Base-by-base conservation (phyloP, 2,888 invertebrate species). In the Elysia crispata region DNA sequence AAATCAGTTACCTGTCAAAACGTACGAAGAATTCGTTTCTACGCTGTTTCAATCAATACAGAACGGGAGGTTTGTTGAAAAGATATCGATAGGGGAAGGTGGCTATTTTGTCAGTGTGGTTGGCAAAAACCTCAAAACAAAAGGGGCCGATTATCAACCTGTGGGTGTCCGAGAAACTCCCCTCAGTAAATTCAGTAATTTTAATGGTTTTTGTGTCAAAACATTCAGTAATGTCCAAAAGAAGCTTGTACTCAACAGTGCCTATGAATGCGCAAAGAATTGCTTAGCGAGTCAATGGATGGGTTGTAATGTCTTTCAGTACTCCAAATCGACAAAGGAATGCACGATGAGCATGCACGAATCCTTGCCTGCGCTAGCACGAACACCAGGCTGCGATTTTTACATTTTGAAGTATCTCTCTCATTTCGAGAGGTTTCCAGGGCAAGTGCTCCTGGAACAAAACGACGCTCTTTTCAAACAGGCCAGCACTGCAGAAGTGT, bases 381-480 rank as follows among this genome's bases (percentile, higher is more conserved):
- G 31, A 5, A 20, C 18, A n/a, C 30, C 1, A 28, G 60, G 25
- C 5, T 74, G 74, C n/a, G 28, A 74, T 60, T 30, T 60, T n/a
- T 74, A 74, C 25, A 60, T 20, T 20, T 60, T 54, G 54, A 60
- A 74, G 11, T 74, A 20, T 0, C 54, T 60, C 3, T 74, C 74
- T 30, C 57, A 74, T n/a, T 74, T 74, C n/a, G 28, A 31, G 60
- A 74, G 57, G 31, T n/a, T 74, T n/a, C 74, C 74, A 28, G 74
- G 74, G 6, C 54, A 1, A n/a, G 60, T 25, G 1, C 18, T 60
- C 1, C 15, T 1, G 33, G 11, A 41, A 41, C 23, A 20, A 11
- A 25, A 57, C 57, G 28, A 15, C 5, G 31, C n/a, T 31, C 15
- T 41, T 15, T 5, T 8, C 18, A 18, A 3, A n/a, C 1, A 54